Evolutionary conservation across 1,140 invertebrate genomes (phyloP).

Genomic region (Drosophila virilis): DNA sequence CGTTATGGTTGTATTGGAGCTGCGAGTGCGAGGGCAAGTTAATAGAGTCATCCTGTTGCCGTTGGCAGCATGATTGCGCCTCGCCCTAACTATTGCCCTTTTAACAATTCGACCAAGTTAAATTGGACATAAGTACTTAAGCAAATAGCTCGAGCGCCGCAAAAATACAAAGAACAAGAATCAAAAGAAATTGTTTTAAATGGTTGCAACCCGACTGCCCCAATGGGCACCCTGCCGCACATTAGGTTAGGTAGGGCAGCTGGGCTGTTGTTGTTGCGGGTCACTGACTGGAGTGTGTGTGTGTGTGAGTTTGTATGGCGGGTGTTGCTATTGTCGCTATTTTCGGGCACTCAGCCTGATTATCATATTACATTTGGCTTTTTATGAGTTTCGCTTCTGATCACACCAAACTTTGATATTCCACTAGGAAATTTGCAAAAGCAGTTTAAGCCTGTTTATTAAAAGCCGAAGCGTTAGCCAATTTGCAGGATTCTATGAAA

Average conservation of each 20-base stretch:
- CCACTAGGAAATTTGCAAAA: slow-evolving; percentile 6
- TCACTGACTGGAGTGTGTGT: slow-evolving; percentile 41
- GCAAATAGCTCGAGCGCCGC: slow-evolving; percentile 47
- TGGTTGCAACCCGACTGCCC: slow-evolving; percentile 29
- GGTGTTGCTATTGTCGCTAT: slow-evolving; percentile 17
- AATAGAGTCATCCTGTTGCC: slow-evolving; percentile 50
- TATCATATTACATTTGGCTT: slow-evolving; percentile 74
- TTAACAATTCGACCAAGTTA: slow-evolving; percentile 32
- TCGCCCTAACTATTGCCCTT: slow-evolving; percentile 6
- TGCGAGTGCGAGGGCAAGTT: slow-evolving; percentile 8
- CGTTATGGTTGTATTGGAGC: no score
- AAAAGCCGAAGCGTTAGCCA: slow-evolving; percentile 25
- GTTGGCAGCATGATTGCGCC: slow-evolving; percentile 17
- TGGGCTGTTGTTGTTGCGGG: slow-evolving; percentile 30
- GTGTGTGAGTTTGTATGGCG: slow-evolving; percentile 3
- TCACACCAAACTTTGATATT: neutral
- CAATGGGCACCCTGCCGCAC: no score
- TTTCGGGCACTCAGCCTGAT: slow-evolving; percentile 68
- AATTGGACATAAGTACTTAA: slow-evolving; percentile 60
- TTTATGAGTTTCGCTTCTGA: slow-evolving; percentile 49
- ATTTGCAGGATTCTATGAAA: slow-evolving; percentile 26
- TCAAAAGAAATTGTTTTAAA: slow-evolving; percentile 79
- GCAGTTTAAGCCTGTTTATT: slow-evolving; percentile 45
- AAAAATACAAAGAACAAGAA: slow-evolving; percentile 52
- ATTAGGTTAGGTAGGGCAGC: neutral